Conservation (phyloP, 2,888 invertebrate genomes). For the Limnephilus marmoratus region DNA sequence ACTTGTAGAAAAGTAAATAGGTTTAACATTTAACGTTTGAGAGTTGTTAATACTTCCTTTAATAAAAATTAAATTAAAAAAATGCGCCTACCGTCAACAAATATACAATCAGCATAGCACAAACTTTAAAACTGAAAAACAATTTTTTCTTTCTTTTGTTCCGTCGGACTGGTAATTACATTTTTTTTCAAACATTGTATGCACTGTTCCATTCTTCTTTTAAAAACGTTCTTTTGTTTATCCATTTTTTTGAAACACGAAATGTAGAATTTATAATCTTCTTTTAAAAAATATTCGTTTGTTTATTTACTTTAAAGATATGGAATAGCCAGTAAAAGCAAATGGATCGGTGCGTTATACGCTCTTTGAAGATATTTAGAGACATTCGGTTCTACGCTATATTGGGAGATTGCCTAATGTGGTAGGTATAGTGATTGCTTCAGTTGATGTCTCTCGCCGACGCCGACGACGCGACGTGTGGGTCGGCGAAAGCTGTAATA, state of each 20-base stretch:
- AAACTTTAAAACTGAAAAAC: background rate
- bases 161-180: background rate
- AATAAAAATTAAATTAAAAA: too few relatives aligned
- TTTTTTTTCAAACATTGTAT: background rate
- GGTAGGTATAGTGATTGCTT: background rate
- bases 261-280: background rate
- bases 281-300: background rate
- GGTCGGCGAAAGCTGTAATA: background rate
- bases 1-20: too few relatives aligned
- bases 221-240: too few relatives aligned
- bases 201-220: background rate
- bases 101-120: background rate
- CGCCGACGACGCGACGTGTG: background rate
- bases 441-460: background rate
- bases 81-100: background rate
- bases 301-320: background rate
- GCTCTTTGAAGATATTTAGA: background rate
- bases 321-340: background rate
- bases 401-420: background rate
- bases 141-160: background rate
- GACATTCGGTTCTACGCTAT: background rate
- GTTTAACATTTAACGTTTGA: too few relatives aligned
- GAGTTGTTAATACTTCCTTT: too few relatives aligned
- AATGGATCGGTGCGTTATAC: background rate
- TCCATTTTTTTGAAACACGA: background rate